Evolutionary conservation across 2,113 vertebrate species (phyloP), one percentile per base, ranked within the genome.

Genomic region (Chloropsis hardwickii): DNA sequence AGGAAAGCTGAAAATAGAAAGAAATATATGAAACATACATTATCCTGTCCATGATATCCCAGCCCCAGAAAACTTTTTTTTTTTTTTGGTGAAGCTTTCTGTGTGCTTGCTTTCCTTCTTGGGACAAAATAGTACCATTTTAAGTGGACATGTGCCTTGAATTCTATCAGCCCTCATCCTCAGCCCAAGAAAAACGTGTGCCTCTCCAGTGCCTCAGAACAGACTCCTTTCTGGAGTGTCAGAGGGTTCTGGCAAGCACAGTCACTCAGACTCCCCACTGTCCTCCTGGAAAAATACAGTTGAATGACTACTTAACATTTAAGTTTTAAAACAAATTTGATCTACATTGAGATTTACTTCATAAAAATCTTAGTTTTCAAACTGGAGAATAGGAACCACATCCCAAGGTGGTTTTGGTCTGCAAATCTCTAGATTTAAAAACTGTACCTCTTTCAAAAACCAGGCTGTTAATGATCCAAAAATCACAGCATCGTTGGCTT

Each of bases 361-460:
- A 31, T 82, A n/a, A 90, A 81, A 81, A 62, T n/a, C 8, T 22
- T 14, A 24, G 2, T 19, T 90, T 94, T 86, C 44, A 83, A 76
- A 31, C 8, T 87, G 79, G 39, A 54, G 25, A 72, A 57, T 3
- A 90, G 33, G 24, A 87, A 51, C 2, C 4, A 24, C 9, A 44
- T 57, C 20, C 17, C 28, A 88, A 67, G 80, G 29, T 0, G 0
- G 13, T 39, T 89, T 53, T 57, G 37, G 14, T 37, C 57, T 71
- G 50, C 37, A 90, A 83, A 91, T 7, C 5, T 86, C 44, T 81
- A 50, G 22, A 56, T 37, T 40, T 42, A 51, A 58, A 80, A 86
- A 64, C 27, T 10, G 10, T 98, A 99, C 99, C 99, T 99, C 99
- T 98, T 99, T 99, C 90, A 99, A 98, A 97, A 99, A 99, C 98